Conservation (phyloP, 2,888 invertebrate species). For the Apamea monoglypha region DNA sequence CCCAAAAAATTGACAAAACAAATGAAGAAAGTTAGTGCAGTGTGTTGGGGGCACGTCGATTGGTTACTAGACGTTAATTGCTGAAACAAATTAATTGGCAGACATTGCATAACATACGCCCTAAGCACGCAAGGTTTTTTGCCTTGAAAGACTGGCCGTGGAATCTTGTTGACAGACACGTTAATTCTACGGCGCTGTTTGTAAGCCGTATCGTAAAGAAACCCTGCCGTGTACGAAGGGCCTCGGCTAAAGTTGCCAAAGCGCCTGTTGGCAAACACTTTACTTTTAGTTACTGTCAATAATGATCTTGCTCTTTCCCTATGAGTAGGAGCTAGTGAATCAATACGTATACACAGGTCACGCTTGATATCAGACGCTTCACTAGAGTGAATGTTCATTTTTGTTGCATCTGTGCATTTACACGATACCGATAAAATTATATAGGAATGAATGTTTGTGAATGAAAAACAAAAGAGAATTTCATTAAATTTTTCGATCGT, state of each 20-base stretch:
- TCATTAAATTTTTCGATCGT: neutral
- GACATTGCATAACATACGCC: too few relatives aligned
- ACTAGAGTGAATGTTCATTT: neutral
- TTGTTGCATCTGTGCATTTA: neutral
- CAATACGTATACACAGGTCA: neutral
- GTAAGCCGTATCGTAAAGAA: neutral
- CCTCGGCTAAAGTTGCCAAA: neutral
- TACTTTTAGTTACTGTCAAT: neutral
- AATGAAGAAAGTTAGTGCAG: neutral
- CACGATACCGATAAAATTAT: too few relatives aligned
- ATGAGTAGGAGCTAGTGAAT: neutral
- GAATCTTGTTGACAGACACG: too few relatives aligned
- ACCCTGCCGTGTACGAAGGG: neutral
- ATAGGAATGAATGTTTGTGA: neutral
- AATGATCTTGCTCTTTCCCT: neutral
- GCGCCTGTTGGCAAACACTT: conserved; percentile 17
- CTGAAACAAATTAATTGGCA: neutral
- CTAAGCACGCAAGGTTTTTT: too few relatives aligned
- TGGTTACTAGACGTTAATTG: neutral
- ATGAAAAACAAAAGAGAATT: neutral
- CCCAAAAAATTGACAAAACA: neutral
- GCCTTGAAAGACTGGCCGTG: too few relatives aligned
- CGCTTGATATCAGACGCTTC: neutral
- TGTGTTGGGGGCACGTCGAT: neutral
- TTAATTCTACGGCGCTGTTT: too few relatives aligned